Evolutionary conservation across 2,797 vertebrate species (phyloP).

Genomic region (Brachyalestes nurse): DNA sequence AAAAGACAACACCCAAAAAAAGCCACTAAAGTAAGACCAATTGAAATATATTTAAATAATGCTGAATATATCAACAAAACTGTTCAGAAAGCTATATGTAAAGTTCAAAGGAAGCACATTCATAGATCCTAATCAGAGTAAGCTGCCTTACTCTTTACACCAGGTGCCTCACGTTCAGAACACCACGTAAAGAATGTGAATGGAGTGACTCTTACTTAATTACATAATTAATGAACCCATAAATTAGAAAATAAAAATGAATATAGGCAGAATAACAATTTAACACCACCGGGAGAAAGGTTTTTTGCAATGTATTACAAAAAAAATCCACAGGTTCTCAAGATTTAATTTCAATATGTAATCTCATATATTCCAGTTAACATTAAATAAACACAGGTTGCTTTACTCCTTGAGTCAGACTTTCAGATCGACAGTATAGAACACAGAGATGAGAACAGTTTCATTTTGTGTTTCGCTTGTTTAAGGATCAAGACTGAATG

Average conservation of each 20-base stretch:
- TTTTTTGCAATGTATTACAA: neutral
- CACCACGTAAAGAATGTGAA: neutral
- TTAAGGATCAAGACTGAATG: constrained; percentile 9
- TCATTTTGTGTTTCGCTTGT: neutral
- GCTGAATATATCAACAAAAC: neutral
- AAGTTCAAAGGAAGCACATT: neutral
- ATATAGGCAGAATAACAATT: constrained; percentile 16
- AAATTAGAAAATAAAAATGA: constrained; percentile 16
- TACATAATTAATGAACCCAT: constrained; percentile 29
- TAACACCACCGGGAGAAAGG: constrained; percentile 28
- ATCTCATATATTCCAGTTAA: constrained; percentile 11
- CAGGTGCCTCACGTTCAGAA: neutral
- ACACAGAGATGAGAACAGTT: neutral
- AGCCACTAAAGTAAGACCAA: neutral
- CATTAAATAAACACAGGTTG: constrained; percentile 34
- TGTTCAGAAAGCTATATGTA: neutral
- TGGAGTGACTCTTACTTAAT: neutral
- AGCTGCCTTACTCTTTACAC: neutral
- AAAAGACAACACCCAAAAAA: constrained; percentile 34
- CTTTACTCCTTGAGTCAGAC: constrained; percentile 27
- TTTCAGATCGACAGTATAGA: neutral
- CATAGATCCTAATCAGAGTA: neutral
- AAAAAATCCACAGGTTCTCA: constrained; percentile 35
- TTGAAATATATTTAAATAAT: constrained; percentile 3
- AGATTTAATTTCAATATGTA: constrained; percentile 19